These are phyloP conservation scores for Lordiphosa andalusiaca DNA, from an alignment of 2,888 invertebrate genomes.

Conservation along the genomic window DNA sequence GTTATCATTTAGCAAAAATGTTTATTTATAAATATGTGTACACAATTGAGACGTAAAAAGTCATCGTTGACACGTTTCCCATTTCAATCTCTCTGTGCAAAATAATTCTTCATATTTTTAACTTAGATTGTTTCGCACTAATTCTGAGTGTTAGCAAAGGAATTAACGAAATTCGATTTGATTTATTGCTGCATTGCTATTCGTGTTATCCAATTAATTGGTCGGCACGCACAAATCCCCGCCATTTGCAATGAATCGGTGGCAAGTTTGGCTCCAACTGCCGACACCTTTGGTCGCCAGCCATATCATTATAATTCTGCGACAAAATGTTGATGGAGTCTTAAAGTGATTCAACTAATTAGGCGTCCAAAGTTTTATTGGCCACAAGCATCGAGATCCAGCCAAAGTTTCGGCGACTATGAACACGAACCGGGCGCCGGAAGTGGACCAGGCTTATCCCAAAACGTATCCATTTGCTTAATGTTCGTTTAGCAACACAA, in stretches of 20 bases:
- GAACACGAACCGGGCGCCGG: conserved; percentile 1
- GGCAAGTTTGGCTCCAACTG: neutral
- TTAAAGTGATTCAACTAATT: conserved; percentile 66
- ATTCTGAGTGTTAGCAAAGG: neutral
- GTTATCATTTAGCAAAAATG: too few species aligned
- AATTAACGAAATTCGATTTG: conserved; percentile 3
- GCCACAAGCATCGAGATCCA: conserved; percentile 29
- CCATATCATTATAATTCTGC: conserved; percentile 43
- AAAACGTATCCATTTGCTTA: conserved; percentile 31
- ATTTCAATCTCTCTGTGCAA: too few species aligned
- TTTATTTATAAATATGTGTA: too few species aligned
- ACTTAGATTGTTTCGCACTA: too few species aligned
- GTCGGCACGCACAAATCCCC: conserved; percentile 3
- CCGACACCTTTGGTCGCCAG: neutral
- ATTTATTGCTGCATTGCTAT: neutral
- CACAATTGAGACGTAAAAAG: too few species aligned
- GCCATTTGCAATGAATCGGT: neutral
- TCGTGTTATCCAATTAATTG: conserved; percentile 8
- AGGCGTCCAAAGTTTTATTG: conserved; percentile 56
- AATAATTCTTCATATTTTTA: too few species aligned
- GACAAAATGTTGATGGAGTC: conserved; percentile 56
- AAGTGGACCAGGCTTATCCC: conserved; percentile 12
- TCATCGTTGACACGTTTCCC: too few species aligned
- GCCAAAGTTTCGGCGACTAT: conserved; percentile 29
- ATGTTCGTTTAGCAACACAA: conserved; percentile 43